Conservation (phyloP, 2,888 invertebrate species). For the Trachelus iudaicus region DNA sequence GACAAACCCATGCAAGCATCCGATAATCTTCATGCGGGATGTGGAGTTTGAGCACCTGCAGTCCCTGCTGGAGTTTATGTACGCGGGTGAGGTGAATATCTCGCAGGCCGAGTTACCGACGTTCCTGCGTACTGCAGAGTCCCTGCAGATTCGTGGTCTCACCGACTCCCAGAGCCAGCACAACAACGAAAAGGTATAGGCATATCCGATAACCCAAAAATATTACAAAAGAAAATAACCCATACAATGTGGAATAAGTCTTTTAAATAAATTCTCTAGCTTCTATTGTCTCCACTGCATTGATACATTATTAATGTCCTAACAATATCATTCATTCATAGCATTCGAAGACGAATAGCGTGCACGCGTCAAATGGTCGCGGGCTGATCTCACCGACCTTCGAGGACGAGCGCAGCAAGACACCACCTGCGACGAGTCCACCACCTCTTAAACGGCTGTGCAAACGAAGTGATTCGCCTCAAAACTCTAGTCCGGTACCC, state of each 20-base stretch:
- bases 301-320: not conserved
- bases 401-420: slow-evolving; percentile 63
- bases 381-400: slow-evolving; percentile 62
- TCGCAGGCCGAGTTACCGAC: slow-evolving; percentile 82
- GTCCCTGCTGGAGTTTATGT: slow-evolving; percentile 86
- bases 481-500: slow-evolving; percentile 64
- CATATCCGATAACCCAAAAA: not conserved
- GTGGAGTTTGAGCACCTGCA: slow-evolving; percentile 83
- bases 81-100: slow-evolving; percentile 86
- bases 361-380: slow-evolving; percentile 62
- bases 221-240: not conserved
- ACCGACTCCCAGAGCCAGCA: slow-evolving; percentile 71
- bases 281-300: not conserved
- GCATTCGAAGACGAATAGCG: slow-evolving; percentile 61
- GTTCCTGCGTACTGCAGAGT: slow-evolving; percentile 82
- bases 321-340: slow-evolving; percentile 28
- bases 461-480: slow-evolving; percentile 64
- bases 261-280: not conserved
- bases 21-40: slow-evolving; percentile 87
- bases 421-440: slow-evolving; percentile 61
- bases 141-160: slow-evolving; percentile 81
- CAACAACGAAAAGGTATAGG: slow-evolving; percentile 62
- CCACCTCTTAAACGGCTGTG: slow-evolving; percentile 65
- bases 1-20: slow-evolving; percentile 87
- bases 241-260: not conserved